Evolutionary conservation across 2,888 invertebrate genomes (phyloP).

Genomic region (Noctuana brunneofusca): DNA sequence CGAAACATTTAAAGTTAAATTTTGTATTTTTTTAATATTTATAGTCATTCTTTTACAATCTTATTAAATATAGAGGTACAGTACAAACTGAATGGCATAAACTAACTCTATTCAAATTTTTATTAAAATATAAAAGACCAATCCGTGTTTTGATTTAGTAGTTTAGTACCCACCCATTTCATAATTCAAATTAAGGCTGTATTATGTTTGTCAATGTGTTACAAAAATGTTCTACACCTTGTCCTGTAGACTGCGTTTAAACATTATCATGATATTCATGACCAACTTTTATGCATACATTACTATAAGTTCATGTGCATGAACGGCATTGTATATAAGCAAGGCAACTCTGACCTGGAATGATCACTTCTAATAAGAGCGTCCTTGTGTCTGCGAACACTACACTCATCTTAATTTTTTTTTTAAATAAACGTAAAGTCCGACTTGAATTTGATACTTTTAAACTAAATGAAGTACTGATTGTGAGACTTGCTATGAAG

Average conservation of each 20-base stretch:
- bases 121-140: slow-evolving; percentile 80
- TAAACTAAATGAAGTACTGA: slow-evolving; percentile 55
- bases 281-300: slow-evolving; percentile 45
- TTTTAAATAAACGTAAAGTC: slow-evolving; percentile 19
- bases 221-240: slow-evolving; percentile 25
- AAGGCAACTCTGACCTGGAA: slow-evolving; percentile 58
- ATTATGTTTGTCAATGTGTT: slow-evolving; percentile 19
- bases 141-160: slow-evolving; percentile 81
- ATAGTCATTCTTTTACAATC: slow-evolving; percentile 29
- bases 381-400: slow-evolving; percentile 59
- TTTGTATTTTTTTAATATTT: slow-evolving; percentile 6
- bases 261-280: slow-evolving; percentile 35
- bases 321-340: slow-evolving; percentile 78
- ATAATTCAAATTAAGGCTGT: slow-evolving; percentile 12
- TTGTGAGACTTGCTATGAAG: slow-evolving; percentile 77
- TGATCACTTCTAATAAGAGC: slow-evolving; percentile 47
- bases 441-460: slow-evolving; percentile 34
- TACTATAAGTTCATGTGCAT: slow-evolving; percentile 59
- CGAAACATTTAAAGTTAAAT: background rate
- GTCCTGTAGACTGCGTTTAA: slow-evolving; percentile 23
- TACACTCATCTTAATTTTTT: slow-evolving; percentile 60
- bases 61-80: slow-evolving; percentile 39
- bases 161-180: slow-evolving; percentile 66
- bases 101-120: slow-evolving; percentile 73
- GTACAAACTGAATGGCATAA: slow-evolving; percentile 53